Evolutionary conservation across 2,797 vertebrate genomes (phyloP).

Genomic region (Malurus splendens): DNA sequence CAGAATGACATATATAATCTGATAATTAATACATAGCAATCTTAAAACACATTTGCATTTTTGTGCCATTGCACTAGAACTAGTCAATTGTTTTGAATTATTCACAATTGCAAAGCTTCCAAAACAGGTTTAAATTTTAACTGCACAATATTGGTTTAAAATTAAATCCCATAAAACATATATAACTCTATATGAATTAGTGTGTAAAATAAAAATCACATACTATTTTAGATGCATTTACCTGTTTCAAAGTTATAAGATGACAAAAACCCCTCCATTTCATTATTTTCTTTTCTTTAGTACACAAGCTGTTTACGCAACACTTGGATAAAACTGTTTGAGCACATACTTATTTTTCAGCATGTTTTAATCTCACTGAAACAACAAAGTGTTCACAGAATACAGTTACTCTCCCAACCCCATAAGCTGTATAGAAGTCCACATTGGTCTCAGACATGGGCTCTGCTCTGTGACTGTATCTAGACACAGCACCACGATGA

Average conservation of each 20-base stretch:
- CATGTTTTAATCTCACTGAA: neutral
- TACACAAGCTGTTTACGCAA: neutral
- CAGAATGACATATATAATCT: neutral
- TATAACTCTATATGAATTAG: neutral
- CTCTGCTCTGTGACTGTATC: neutral
- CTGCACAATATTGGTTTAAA: neutral
- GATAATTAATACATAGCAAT: neutral
- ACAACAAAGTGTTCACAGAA: neutral
- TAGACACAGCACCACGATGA: neutral
- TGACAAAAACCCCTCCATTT: neutral
- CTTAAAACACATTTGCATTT: neutral
- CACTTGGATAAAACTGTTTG: neutral
- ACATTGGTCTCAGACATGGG: rapidly evolving
- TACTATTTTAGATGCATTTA: neutral
- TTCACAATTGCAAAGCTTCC: neutral
- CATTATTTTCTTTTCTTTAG: neutral
- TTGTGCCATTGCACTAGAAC: neutral
- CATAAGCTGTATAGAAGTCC: neutral
- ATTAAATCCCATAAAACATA: neutral
- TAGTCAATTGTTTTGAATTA: neutral
- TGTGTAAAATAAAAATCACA: neutral
- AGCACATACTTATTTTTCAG: neutral
- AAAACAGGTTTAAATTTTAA: neutral
- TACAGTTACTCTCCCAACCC: neutral
- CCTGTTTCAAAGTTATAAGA: neutral